phyloP scores from a whole-genome alignment of 2,888 invertebrate species.

The Nemoura dubitans region DNA sequence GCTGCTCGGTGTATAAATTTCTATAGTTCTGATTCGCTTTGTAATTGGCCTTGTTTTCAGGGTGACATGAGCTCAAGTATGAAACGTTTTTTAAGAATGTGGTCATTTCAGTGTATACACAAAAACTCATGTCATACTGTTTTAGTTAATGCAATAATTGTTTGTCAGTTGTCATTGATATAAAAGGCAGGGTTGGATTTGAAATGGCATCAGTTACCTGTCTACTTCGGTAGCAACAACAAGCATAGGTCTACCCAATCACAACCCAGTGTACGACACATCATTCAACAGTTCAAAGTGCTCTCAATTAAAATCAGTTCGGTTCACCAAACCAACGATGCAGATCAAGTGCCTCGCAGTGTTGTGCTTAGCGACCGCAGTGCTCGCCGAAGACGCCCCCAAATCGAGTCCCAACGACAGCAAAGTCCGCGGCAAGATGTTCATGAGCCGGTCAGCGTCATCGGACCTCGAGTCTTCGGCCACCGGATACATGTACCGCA shows the following conservation, averaged over 20 bases:
- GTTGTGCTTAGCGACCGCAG: constrained; percentile 16
- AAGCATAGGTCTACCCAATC: not conserved
- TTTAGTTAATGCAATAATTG: constrained; percentile 26
- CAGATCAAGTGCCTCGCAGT: not conserved
- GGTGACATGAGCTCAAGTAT: constrained; percentile 22
- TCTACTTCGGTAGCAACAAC: not conserved
- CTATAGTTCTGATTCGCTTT: constrained; percentile 34
- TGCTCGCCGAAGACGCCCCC: not conserved
- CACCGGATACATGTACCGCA: constrained; percentile 64
- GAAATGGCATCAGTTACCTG: constrained; percentile 1
- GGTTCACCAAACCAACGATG: not conserved
- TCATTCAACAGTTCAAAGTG: not conserved
- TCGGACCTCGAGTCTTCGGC: constrained; percentile 69
- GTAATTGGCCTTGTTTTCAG: constrained; percentile 41
- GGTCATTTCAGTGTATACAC: constrained; percentile 30
- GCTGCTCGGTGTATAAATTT: not conserved
- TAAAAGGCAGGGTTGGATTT: constrained; percentile 13
- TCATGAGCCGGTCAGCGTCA: constrained; percentile 66
- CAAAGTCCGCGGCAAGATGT: constrained; percentile 59
- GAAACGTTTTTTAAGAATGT: constrained; percentile 39
- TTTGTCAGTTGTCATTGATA: constrained; percentile 16
- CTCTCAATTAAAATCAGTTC: not conserved
- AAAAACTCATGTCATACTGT: constrained; percentile 32
- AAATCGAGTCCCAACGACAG: not conserved
- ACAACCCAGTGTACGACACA: not conserved